phyloP scores from a whole-genome alignment of 2,113 vertebrate genomes.

The Neolamprologus falcicula region DNA sequence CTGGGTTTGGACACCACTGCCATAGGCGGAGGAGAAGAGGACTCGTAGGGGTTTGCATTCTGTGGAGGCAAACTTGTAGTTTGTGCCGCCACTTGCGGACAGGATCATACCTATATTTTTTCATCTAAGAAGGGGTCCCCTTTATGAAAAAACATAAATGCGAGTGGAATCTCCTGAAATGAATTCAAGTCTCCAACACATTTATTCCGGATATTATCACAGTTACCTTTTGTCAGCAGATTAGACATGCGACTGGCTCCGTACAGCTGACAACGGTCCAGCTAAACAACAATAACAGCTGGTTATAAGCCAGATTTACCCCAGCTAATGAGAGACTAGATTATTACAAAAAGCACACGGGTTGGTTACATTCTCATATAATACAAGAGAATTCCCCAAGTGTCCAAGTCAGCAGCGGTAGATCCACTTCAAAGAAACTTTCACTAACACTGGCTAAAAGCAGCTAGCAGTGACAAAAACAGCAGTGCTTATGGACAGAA shows the following conservation, averaged over 20 bases:
- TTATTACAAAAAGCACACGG: fast-evolving
- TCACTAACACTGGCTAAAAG: background rate
- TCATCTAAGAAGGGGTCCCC: background rate
- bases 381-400: background rate
- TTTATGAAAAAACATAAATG: background rate
- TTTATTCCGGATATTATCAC: background rate
- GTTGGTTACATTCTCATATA: background rate
- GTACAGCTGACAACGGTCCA: background rate
- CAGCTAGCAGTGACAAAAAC: background rate
- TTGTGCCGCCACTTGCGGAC: fast-evolving
- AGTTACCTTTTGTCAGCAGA: background rate
- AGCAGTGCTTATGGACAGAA: fast-evolving
- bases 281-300: background rate
- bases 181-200: background rate
- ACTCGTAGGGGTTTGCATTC: background rate
- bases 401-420: fast-evolving
- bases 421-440: background rate
- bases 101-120: background rate
- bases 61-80: background rate
- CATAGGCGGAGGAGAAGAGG: background rate
- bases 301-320: background rate
- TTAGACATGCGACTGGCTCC: background rate
- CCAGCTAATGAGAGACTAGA: background rate
- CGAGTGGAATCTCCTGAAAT: background rate
- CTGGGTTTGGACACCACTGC: background rate